A percentile compares a stretch with the other conserved stretches of the same genome.
Evolutionary conservation across 2,888 invertebrate genomes (phyloP).

Genomic region (Tetragonula carbonaria): DNA sequence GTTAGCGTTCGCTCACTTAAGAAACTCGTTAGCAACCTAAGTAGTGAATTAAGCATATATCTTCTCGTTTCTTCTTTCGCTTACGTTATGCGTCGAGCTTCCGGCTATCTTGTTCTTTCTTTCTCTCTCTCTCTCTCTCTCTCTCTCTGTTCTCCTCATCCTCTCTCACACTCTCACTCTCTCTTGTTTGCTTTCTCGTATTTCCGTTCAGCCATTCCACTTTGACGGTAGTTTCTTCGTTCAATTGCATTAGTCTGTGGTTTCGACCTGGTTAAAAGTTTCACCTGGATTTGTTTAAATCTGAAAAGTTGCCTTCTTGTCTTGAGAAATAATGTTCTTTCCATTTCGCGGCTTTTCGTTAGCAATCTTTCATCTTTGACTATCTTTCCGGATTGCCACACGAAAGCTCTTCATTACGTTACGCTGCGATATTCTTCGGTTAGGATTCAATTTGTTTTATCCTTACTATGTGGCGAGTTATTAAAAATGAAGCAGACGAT

Average conservation of each 20-base stretch:
- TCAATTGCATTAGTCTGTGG: slow-evolving; percentile 55
- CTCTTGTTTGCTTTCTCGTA: not conserved
- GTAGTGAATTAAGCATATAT: slow-evolving; percentile 71
- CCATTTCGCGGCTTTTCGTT: slow-evolving; percentile 23
- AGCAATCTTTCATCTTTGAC: slow-evolving; percentile 25
- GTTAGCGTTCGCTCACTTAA: slow-evolving; percentile 70
- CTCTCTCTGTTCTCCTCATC: not conserved
- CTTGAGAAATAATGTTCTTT: slow-evolving; percentile 49
- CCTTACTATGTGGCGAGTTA: not conserved
- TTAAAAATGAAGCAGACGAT: not conserved
- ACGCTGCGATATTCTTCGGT: not conserved
- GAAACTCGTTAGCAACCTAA: slow-evolving; percentile 69
- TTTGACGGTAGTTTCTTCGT: slow-evolving; percentile 29
- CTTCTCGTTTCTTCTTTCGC: slow-evolving; percentile 61
- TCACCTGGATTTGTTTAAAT: slow-evolving; percentile 35
- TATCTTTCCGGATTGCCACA: not conserved
- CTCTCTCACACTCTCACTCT: slow-evolving; percentile 21
- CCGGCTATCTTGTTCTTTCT: slow-evolving; percentile 23
- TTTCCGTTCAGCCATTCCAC: slow-evolving; percentile 8
- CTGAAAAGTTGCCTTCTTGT: slow-evolving; percentile 47
- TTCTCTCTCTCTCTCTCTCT: not conserved
- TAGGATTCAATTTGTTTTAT: not conserved
- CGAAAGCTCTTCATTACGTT: not conserved
- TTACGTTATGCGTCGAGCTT: slow-evolving; percentile 55
- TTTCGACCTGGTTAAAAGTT: slow-evolving; percentile 52